Evolutionary conservation across 1,140 invertebrate species (phyloP), one percentile per base, ranked within the genome.

Genomic region (Drosophila orosa): DNA sequence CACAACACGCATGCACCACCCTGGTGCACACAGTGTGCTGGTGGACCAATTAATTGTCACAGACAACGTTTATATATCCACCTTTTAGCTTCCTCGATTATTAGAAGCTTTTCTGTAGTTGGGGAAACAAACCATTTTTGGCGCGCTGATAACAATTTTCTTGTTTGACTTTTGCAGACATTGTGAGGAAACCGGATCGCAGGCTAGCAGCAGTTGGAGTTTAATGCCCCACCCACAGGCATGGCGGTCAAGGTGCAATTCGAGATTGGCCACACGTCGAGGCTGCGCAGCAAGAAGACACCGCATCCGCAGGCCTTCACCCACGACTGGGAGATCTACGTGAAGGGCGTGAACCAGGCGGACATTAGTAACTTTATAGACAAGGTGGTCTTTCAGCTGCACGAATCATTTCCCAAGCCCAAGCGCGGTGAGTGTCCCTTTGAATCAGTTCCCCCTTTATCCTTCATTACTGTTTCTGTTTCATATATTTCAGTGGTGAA

Each of bases 241-340:
- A 96, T 96, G 93, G 93, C 95, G 78, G 95, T 98, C 74, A 95
- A 95, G 92, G 96, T 98, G 62, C 96, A 95, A 87, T 94, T 99
- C 86, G 97, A 98, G 93, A 96, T 98, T 91, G 98, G 98, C 35
- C 98, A 99, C 92, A 94, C 95, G 90, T 97, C 98, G 68, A 94
- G 94, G 50, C 93, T 98, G 69, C 95, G 96, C 81, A 94, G 94
- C 17, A 96, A 96, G 90, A 94, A 94, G 67, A 98, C 97, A 9
- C 72, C 73, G 25, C 78, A 87, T 60, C 94, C 95, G 17, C 96
- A 98, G 92, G 97, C 97, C 15, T 98, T 97, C 86, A 99, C 98
- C 74, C 98, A 99, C 93, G 98, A 99, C 92, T 99, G 98, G 98
- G 97, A 97, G 92, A 95, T 99, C n/a, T 99, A 97, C 94, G 97